Evolutionary conservation across 2,113 vertebrate species (phyloP), one percentile per base, ranked within the genome.

Genomic region (Phainopepla nitens): DNA sequence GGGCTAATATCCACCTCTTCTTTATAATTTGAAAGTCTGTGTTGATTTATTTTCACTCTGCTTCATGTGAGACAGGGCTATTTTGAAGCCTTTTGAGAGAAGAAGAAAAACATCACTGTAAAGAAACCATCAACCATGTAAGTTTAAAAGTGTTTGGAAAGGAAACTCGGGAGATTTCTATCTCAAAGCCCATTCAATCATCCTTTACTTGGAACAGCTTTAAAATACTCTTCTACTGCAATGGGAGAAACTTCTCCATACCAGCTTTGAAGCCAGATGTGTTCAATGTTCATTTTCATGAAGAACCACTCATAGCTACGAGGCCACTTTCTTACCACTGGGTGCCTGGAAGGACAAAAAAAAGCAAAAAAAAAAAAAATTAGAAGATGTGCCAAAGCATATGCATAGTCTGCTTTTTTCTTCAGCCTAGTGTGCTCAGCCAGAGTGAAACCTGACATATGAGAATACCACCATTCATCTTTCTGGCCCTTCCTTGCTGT

Each of bases 201-300:
- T 79, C 89, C 87, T 96, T 98, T 98, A 82, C 89, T 98, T 86
- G 97, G 97, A 81, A 80, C 72, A 2, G 96, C 98, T 98, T 96
- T 98, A 95, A 98, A 98, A 96, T 98, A 98, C 22, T 98, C 98
- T 81, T 98, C 98, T 82, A 90, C 93, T 71, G 94, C 77, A 91
- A 98, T 83, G 42, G 92, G 53, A 14, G 93, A 78, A 56, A 97
- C 70, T 54, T 97, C 98, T 93, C 98, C 98, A 80, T 98, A 98
- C 97, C 98, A 98, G 66, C 93, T 98, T 82, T 98, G 98, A 77
- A 98, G 97, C 98, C 97, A 98, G 75, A 98, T 69, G 8, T 98
- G 92, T 44, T 98, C 96, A 93, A 98, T 87, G 69, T 94, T 97
- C 98, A 98, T 98, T 97, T 98, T 98, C 98, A 98, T 98, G 86